These are phyloP conservation scores for Psilopogon haemacephalus DNA, from an alignment of 2,113 vertebrate species.

Conservation along the genomic window DNA sequence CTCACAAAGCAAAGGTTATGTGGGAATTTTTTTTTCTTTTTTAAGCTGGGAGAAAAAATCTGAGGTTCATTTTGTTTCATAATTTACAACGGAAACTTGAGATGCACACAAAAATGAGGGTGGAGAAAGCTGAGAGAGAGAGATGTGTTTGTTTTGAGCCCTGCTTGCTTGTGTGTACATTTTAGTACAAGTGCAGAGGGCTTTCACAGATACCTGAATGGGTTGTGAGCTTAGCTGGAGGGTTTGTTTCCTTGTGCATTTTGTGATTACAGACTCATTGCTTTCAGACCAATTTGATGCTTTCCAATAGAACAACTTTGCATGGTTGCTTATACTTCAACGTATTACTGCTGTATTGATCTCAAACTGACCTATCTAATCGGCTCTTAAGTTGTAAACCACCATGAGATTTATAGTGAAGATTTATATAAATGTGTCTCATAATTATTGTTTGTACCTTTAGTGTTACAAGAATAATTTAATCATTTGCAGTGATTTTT, in stretches of 20 bases:
- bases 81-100: neutral
- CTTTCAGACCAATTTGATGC: neutral
- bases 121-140: neutral
- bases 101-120: neutral
- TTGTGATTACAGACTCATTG: neutral
- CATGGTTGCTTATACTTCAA: neutral
- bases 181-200: neutral
- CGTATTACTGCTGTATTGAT: neutral
- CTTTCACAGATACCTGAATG: neutral
- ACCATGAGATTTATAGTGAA: neutral
- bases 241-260: neutral
- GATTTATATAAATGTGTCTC: neutral
- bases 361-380: neutral
- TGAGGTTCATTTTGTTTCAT: fast-evolving
- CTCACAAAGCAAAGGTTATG: neutral
- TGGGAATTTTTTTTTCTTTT: neutral
- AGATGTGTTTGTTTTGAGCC: neutral
- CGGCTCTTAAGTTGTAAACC: neutral
- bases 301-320: neutral
- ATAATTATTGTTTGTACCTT: neutral
- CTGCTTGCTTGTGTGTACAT: neutral
- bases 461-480: neutral
- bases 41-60: neutral
- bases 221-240: neutral
- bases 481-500: neutral